Percentiles rank a stretch among this genome's conserved stretches.
Conservation (phyloP, 2,797 vertebrate genomes). For the Gallinago nigripennis region DNA sequence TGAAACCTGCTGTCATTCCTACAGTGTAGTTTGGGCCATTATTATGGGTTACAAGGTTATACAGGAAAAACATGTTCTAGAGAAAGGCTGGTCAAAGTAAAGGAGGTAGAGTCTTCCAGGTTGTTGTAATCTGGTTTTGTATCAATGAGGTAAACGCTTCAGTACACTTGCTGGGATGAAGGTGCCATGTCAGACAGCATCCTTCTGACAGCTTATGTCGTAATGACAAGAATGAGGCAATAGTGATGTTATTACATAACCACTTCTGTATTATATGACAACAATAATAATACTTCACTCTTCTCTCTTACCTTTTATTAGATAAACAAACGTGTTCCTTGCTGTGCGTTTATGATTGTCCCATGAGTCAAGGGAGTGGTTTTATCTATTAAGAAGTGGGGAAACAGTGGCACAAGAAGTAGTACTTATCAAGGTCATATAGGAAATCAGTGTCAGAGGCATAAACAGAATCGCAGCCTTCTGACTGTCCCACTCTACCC, state of each 20-base stretch:
- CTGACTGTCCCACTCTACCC: constrained; percentile 30
- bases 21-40: constrained; percentile 63
- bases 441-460: background rate
- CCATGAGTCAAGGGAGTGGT: background rate
- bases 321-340: background rate
- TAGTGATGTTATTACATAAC: constrained; percentile 39
- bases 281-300: background rate
- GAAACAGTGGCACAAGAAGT: constrained; percentile 14
- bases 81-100: constrained; percentile 60
- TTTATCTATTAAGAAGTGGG: background rate
- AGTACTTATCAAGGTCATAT: background rate
- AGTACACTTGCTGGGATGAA: constrained; percentile 51
- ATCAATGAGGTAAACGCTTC: constrained; percentile 57
- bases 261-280: constrained; percentile 4
- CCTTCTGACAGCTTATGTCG: constrained; percentile 43
- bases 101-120: constrained; percentile 10
- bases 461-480: constrained; percentile 18
- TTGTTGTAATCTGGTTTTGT: constrained; percentile 45
- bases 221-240: constrained; percentile 63
- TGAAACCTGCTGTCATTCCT: constrained; percentile 56
- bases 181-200: constrained; percentile 11
- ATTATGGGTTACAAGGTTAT: constrained; percentile 70
- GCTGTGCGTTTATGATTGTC: background rate
- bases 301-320: background rate
- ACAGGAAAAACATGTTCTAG: constrained; percentile 77